Evolutionary conservation across 2,797 vertebrate species (phyloP).

Genomic region (Hoplostethus mediterraneus): DNA sequence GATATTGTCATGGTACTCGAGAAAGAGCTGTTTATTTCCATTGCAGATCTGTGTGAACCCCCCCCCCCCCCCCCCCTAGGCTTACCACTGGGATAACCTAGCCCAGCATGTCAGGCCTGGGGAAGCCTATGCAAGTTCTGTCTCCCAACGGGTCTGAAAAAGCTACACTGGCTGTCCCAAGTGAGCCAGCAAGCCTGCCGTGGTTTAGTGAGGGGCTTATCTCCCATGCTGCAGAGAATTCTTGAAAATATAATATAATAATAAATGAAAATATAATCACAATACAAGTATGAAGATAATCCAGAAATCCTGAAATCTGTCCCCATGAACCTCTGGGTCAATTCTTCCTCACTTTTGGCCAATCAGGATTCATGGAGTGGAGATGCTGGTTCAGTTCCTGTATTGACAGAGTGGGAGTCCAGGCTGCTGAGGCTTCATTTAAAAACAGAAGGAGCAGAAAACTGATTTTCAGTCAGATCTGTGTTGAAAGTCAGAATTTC

Average conservation of each 20-base stretch:
- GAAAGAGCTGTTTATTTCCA: no score
- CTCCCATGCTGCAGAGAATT: no score
- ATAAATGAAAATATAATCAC: no score
- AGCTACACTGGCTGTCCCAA: no score
- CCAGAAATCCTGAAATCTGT: no score
- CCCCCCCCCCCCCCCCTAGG: no score
- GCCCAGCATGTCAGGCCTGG: not conserved
- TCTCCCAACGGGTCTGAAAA: not conserved
- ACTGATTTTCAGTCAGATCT: conserved; percentile 47
- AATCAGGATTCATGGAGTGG: conserved; percentile 29
- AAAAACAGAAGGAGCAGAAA: conserved; percentile 38
- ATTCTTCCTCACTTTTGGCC: conserved; percentile 18
- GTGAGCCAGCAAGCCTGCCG: no score
- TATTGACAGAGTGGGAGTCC: conserved; percentile 33
- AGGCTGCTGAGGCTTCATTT: conserved; percentile 15
- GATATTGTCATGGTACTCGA: no score
- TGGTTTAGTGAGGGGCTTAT: no score
- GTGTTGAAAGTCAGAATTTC: conserved; percentile 34
- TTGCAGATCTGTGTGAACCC: no score
- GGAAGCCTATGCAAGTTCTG: not conserved
- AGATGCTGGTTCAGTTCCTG: conserved; percentile 14
- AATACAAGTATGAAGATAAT: no score
- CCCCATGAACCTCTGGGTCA: conserved; percentile 15
- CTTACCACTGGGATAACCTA: not conserved
- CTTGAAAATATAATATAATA: no score